phyloP scores from a whole-genome alignment of 2,888 invertebrate species.

The Cantharis rufa region DNA sequence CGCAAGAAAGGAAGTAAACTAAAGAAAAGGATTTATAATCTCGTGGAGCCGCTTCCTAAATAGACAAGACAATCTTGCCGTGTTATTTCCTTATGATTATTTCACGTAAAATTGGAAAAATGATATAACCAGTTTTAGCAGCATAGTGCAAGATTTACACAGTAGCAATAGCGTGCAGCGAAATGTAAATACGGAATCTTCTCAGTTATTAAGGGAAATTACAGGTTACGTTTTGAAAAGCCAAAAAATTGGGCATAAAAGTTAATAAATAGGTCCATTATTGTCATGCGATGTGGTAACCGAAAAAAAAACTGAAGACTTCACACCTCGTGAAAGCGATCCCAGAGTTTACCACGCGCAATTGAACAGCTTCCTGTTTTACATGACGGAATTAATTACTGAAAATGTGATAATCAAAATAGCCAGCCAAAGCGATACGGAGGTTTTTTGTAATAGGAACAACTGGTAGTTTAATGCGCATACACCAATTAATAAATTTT shows the following conservation, averaged over 20 bases:
- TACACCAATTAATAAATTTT: slow-evolving; percentile 25
- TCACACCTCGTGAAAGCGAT: not conserved
- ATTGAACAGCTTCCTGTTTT: not conserved
- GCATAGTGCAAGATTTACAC: not conserved
- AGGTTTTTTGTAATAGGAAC: not conserved
- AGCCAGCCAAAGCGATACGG: not conserved
- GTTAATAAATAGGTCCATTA: not conserved
- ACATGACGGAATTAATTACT: not conserved
- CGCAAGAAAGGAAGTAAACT: not conserved
- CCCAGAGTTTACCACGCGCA: not conserved
- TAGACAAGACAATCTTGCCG: not conserved
- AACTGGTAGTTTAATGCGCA: slow-evolving; percentile 9
- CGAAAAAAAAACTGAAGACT: not conserved
- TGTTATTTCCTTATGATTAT: not conserved
- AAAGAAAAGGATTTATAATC: not conserved
- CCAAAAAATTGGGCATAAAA: not conserved
- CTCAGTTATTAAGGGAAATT: not conserved
- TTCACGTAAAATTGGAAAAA: not conserved
- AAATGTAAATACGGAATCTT: not conserved
- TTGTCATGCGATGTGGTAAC: not conserved
- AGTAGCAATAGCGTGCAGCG: slow-evolving; percentile 2
- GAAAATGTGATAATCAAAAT: not conserved
- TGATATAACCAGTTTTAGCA: not conserved
- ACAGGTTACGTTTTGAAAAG: not conserved
- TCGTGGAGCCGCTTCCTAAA: not conserved